Conservation (phyloP, 53 echinoderm and acorn worm species). For the Crossaster papposus region DNA sequence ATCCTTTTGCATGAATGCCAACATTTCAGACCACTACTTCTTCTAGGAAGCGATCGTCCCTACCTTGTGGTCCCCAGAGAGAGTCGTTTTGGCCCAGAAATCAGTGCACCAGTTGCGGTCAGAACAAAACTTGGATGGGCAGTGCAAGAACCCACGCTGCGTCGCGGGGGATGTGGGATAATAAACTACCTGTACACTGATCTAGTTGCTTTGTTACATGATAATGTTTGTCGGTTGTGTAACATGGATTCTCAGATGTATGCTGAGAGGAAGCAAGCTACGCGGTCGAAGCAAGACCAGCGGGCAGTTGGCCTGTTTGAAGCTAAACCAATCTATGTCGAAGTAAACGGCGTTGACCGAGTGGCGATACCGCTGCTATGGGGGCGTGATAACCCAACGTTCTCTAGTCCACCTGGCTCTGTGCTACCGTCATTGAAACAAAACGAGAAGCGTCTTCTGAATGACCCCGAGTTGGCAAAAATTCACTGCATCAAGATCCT, state of each 20-base stretch:
- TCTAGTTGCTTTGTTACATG: background rate
- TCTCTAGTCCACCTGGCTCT: background rate
- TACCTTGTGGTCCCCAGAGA: too few relatives aligned
- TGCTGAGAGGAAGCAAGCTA: conserved; percentile 3
- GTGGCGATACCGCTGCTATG: conserved; percentile 41
- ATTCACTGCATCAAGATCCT: background rate
- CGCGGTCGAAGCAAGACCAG: too few relatives aligned
- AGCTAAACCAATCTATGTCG: too few relatives aligned
- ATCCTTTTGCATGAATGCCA: too few relatives aligned
- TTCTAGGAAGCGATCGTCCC: too few relatives aligned
- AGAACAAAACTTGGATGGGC: background rate
- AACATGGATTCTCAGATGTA: background rate
- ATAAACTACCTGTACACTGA: too few relatives aligned
- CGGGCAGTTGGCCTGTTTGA: too few relatives aligned
- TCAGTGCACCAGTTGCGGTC: conserved; percentile 1
- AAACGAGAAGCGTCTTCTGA: conserved; percentile 14
- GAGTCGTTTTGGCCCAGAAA: too few relatives aligned
- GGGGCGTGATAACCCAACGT: background rate
- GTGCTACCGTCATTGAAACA: background rate
- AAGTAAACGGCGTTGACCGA: conserved; percentile 3
- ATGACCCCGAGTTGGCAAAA: background rate
- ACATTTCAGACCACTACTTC: too few relatives aligned
- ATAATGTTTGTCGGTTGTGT: background rate
- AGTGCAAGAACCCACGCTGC: background rate
- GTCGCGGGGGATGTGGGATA: too few relatives aligned